Percentiles rank a stretch among this genome's conserved stretches.
Conservation (phyloP, 2,113 vertebrate genomes). For the Cynocephalus volans region DNA sequence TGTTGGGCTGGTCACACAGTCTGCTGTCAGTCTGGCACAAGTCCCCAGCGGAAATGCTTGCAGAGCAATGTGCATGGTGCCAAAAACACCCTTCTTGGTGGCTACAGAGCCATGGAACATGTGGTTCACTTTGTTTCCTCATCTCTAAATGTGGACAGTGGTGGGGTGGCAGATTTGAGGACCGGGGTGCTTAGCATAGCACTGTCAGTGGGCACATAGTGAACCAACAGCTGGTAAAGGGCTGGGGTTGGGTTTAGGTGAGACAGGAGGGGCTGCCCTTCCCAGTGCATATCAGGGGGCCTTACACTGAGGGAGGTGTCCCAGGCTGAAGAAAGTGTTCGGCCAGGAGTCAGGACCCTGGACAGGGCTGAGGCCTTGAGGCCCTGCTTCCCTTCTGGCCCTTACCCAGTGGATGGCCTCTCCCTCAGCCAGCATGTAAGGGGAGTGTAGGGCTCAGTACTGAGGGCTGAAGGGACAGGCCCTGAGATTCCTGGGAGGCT, state of each 20-base stretch:
- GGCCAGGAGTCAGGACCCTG: constrained; percentile 83
- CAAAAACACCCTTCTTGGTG: background rate
- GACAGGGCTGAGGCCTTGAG: constrained; percentile 74
- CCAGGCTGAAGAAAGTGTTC: background rate
- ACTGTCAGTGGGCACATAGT: background rate
- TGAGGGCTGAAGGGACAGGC: no score
- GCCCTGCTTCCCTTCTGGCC: constrained; percentile 18
- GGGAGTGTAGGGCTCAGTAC: background rate
- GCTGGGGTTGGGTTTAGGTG: background rate
- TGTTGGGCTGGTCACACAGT: background rate
- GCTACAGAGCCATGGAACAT: no score
- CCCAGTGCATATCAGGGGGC: background rate
- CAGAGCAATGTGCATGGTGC: background rate
- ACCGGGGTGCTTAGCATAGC: background rate
- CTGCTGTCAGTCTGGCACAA: background rate
- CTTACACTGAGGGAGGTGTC: background rate
- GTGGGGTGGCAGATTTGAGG: background rate
- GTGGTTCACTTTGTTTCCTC: background rate
- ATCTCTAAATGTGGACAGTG: background rate
- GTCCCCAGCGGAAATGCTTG: background rate
- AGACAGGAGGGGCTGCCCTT: background rate
- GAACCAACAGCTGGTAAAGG: background rate
- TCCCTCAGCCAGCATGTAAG: background rate
- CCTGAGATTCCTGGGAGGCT: background rate
- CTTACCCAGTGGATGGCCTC: background rate